Evolutionary conservation across 2,888 invertebrate genomes (phyloP), one percentile per base, ranked within the genome.

Genomic region (Lepidochitona cinerea): DNA sequence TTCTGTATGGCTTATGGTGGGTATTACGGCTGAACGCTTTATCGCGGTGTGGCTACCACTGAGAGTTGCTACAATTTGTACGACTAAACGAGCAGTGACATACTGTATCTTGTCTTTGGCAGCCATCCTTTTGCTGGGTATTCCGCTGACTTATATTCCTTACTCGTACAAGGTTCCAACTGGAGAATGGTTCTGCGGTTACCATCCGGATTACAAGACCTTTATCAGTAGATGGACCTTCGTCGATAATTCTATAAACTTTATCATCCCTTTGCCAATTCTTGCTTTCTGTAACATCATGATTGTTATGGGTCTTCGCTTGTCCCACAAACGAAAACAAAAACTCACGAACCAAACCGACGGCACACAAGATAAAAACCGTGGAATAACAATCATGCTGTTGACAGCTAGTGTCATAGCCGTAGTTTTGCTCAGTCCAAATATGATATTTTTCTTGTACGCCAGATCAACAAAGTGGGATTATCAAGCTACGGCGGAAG

Each of bases 221-320:
- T 59, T 59, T 32, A 59, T 59, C 59, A 59, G 59, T 26, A 59
- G 29, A 32, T 59, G 59, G 59, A 59, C 59, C 14, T 59, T 59
- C 9, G 59, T 59, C 7, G 59, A 59, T 26, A 12, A 23, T 26
- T 59, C 59, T 9, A 26, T 59, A 14, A 29, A 59, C 59, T 14
- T 59, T 59, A 23, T 59, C 12, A 9, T 59, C 26, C 59, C 59
- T 29, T 59, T 23, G 59, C 59, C 59, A 23, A 59, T 59, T 26
- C 59, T 59, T 23, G 26, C 59, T 4, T 59, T 59, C 32, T 59
- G 59, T 32, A 59, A 59, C 29, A 32, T 4, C 3, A 59, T 59
- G 59, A 59, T 59, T 32, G 29, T 59, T 26, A 23, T 18, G 14
- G 59, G 59, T 2, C 32, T 59, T 14, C 59, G 59, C 32, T 26